A percentile compares a stretch with the other conserved stretches of the same genome.
phyloP scores from a whole-genome alignment of 2,113 vertebrate genomes.

The Rhinogobius similis region DNA sequence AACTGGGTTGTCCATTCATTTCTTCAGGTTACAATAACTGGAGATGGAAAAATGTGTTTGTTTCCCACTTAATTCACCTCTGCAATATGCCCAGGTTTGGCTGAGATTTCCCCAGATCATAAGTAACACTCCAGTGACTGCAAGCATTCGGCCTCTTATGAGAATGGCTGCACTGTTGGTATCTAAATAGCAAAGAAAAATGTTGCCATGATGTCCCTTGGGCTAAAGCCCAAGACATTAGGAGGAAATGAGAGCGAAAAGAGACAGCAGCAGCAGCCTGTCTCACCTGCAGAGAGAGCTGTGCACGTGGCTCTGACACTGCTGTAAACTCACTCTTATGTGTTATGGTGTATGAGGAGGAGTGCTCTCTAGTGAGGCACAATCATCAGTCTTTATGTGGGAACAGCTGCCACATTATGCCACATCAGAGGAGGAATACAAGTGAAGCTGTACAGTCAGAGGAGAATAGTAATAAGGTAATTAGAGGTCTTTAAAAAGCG shows the following conservation, averaged over 20 bases:
- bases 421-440: not conserved
- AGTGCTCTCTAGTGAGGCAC: not conserved
- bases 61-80: conserved; percentile 46
- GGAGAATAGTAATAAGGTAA: conserved; percentile 23
- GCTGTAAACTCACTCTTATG: not conserved
- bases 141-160: conserved; percentile 23
- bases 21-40: conserved; percentile 20
- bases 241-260: conserved; percentile 3
- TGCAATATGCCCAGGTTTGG: conserved; percentile 38
- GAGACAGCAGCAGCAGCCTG: conserved; percentile 2
- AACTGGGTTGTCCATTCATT: conserved; percentile 20
- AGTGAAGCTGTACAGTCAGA: not conserved
- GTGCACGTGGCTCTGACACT: not conserved
- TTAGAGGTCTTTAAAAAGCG: not conserved
- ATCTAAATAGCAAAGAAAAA: not conserved
- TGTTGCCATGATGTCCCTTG: not conserved
- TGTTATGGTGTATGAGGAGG: not conserved
- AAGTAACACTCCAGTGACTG: conserved; percentile 41
- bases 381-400: not conserved
- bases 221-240: conserved; percentile 9
- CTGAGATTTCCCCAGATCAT: conserved; percentile 65
- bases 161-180: conserved; percentile 28
- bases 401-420: not conserved
- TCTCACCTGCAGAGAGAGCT: not conserved
- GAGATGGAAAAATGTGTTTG: conserved; percentile 41